Evolutionary conservation across 1,140 invertebrate genomes (phyloP), one percentile per base, ranked within the genome.

Genomic region (Meloidogyne hapla): DNA sequence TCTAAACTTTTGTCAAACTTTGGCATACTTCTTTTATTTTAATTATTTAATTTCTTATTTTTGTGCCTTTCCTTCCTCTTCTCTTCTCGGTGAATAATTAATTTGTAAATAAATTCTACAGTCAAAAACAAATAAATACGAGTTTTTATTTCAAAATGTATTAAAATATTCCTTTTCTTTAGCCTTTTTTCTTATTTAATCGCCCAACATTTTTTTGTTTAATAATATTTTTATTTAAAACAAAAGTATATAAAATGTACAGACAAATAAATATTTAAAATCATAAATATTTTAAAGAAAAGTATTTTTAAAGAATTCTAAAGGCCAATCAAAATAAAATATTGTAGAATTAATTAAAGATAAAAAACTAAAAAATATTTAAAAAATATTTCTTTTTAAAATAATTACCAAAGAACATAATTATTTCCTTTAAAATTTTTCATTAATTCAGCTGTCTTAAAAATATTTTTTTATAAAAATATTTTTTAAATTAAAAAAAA

Each of bases 381-480:
- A 64, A 75, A 25, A 13, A 28, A 10, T 28, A 48, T 33, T 10
- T 23, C 4, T 77, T 15, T 18, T 28, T 13, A 38, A 15, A 15
- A 40, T 10, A 64, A 21, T 15, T n/a, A 77, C 76, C 76, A 67
- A 18, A 77, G 26, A 21, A 66, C 42, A 38, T 64, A 74, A 76
- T 77, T 77, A 15, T 62, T 64, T 13, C 75, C 26, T n/a, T 67
- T 33, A 33, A 77, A 75, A 26, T 64, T 33, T 33, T 68, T 40
- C 74, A 77, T 76, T 33, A 77, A 66, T 64, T 77, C 70, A n/a
- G 76, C 21, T 1, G 75, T 77, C 69, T 72, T 25, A 33, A 25
- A 69, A 18, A 40, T 69, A 25, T 40, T 5, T 72, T 33, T 26
- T 62, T 23, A 23, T 10, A n/a, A n/a, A n/a, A n/a, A n/a, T n/a